Percentiles rank a stretch among this genome's conserved stretches.
Evolutionary conservation across 2,888 invertebrate genomes (phyloP).

Genomic region (Ophonus ardosiacus): DNA sequence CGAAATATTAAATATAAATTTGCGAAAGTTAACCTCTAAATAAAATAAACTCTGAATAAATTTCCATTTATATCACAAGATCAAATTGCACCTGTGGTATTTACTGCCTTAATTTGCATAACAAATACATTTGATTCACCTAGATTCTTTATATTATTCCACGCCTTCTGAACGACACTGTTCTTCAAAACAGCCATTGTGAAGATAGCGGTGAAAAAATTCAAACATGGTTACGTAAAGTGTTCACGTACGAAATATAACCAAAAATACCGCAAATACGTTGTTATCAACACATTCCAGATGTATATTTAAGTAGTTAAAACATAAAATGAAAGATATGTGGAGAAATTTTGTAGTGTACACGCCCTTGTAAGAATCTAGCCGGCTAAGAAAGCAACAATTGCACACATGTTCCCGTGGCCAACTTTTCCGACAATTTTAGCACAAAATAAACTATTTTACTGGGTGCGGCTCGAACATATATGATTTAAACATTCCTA

Average conservation of each 20-base stretch:
- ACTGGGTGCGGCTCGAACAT: not conserved
- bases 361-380: constrained; percentile 14
- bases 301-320: not conserved
- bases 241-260: not conserved
- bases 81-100: constrained; percentile 22
- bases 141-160: constrained; percentile 9
- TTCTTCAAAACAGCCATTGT: not conserved
- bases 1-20: constrained; percentile 9
- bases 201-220: not conserved
- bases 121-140: constrained; percentile 22
- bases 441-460: not conserved
- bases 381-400: not conserved
- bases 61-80: constrained; percentile 2
- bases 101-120: constrained; percentile 4
- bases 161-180: not conserved
- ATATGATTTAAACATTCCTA: constrained; percentile 76
- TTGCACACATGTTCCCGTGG: not conserved
- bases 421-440: not conserved
- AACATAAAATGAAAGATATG: not conserved
- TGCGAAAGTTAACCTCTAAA: constrained; percentile 17
- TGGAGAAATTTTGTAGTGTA: not conserved
- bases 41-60: constrained; percentile 16
- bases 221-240: constrained; percentile 6
- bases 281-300: not conserved
- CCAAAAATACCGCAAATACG: not conserved